Evolutionary conservation across 2,888 invertebrate genomes (phyloP), one percentile per base, ranked within the genome.

Genomic region (Seira ritae): DNA sequence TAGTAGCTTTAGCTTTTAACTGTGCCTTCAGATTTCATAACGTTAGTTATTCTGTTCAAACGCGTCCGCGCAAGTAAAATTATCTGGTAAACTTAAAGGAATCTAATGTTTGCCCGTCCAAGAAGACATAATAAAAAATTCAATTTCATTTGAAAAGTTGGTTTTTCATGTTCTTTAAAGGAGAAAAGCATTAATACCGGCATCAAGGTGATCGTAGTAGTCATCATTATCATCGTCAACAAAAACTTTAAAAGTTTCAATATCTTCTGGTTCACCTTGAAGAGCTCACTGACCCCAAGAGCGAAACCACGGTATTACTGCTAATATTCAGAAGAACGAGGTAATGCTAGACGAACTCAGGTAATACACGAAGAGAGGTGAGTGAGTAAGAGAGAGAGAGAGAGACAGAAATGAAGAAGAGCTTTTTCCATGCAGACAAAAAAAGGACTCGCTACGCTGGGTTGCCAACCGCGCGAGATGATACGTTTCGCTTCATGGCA

Each of bases 221-320:
- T 50, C 71, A 65, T 69, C 69, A 22, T 78, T 62, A 12, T 71
- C 62, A 24, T 70, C 81, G 72, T 66, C 76, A 70, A 76, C 71
- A 81, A 76, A 81, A 69, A 19, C 66, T 75, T 70, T 71, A 69
- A 81, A 82, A 73, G 72, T 82, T 82, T 77, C 84, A 85, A 82
- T 86, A 74, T 85, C 86, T 86, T 85, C 83, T 86, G 73, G 87
- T 85, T 88, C 88, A 88, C 88, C 88, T 88, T 88, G 88, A 84
- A 87, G 86, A 88, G 88, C 87, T 80, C 88, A 88, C 84, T 88
- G 87, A 88, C 88, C 88, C 87, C 88, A 75, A 50, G 55, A 70
- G 70, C 46, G 68, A n/a, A 62, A 62, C 62, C 20, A 42, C 42
- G 42, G 42, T 42, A 12, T 42, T 42, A 8, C n/a, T n/a, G n/a